These are phyloP conservation scores for Clarias gariepinus DNA, from an alignment of 2,113 vertebrate genomes.

Conservation along the genomic window DNA sequence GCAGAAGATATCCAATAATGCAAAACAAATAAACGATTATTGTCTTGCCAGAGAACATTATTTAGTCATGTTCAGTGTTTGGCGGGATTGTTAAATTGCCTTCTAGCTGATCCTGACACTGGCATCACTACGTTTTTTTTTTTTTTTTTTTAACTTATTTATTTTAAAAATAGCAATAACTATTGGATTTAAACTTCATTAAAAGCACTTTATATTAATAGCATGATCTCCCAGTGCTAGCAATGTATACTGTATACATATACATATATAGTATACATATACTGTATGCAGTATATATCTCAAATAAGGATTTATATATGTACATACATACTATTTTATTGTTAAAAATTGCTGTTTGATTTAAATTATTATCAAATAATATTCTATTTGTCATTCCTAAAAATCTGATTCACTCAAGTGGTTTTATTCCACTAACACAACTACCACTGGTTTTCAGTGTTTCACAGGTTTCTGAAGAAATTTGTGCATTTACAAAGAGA, in stretches of 20 bases:
- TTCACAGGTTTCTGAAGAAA: background rate
- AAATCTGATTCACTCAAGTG: background rate
- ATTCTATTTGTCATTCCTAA: background rate
- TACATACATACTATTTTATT: background rate
- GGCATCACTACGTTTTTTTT: background rate
- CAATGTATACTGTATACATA: background rate
- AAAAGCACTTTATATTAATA: background rate
- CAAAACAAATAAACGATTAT: constrained; percentile 5
- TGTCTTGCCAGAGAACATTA: background rate
- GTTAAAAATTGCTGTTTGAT: background rate
- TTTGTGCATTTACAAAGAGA: background rate
- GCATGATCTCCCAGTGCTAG: background rate
- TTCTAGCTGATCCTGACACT: background rate
- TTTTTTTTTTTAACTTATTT: background rate
- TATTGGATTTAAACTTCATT: background rate
- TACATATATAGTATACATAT: too few species aligned
- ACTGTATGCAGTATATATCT: too few species aligned
- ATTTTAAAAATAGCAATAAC: background rate
- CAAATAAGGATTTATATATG: background rate
- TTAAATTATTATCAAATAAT: background rate
- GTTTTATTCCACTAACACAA: background rate
- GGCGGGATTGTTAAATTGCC: background rate
- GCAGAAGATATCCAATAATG: constrained; percentile 7
- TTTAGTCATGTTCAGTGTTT: constrained; percentile 2
- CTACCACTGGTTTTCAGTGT: background rate